Conservation (phyloP, 1,140 invertebrate genomes). For the Grapholita molesta region DNA sequence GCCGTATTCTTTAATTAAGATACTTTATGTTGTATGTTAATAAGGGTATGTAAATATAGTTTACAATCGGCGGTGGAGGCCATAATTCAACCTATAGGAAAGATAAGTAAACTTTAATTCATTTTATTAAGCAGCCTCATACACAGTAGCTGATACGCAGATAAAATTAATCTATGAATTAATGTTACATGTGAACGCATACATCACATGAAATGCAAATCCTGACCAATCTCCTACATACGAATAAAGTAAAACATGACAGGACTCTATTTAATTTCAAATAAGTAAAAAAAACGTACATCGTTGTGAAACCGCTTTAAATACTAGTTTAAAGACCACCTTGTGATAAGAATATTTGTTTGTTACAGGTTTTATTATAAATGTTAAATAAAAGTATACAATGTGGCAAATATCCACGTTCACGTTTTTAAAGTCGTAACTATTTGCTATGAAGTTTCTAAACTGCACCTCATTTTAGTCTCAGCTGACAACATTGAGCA, state of each 20-base stretch:
- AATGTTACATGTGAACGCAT: not conserved
- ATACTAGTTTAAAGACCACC: not conserved
- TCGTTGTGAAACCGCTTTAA: not conserved
- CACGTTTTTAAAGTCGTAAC: not conserved
- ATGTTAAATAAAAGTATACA: not conserved
- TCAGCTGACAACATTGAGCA: not conserved
- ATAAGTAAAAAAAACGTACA: not conserved
- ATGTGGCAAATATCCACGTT: not conserved
- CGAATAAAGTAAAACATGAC: not conserved
- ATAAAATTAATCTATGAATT: not conserved
- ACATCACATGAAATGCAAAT: not conserved
- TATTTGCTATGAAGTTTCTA: not conserved
- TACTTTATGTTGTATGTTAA: conserved; percentile 13
- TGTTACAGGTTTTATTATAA: not conserved
- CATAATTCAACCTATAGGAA: conserved; percentile 22
- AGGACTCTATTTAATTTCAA: not conserved
- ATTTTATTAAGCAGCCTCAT: conserved; percentile 17
- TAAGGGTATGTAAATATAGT: conserved; percentile 19
- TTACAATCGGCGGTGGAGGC: conserved; percentile 21
- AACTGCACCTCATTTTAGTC: not conserved
- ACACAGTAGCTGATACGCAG: not conserved
- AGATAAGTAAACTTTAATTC: conserved; percentile 19
- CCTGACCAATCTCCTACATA: not conserved
- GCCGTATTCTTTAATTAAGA: conserved; percentile 33
- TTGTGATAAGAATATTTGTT: not conserved